Percentiles rank a stretch among this genome's conserved stretches.
Conservation (phyloP, 2,113 vertebrate genomes). For the Oryctolagus cuniculus region mOryCun1.1 NC_091439.1:41356001-41356500, state of each 20-base stretch:
- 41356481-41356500: neutral
- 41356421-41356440: neutral
- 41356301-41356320: too few relatives aligned
- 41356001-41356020: neutral
- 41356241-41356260: neutral
- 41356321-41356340: too few relatives aligned
- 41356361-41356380: neutral
- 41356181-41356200: neutral
- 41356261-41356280: neutral
- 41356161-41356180: neutral
- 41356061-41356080: constrained; percentile 5
- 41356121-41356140: neutral
- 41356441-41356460: neutral
- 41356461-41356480: neutral
- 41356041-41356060: neutral
- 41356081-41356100: neutral
- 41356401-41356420: neutral
- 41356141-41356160: too few relatives aligned
- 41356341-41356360: neutral
- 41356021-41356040: neutral
- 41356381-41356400: neutral
- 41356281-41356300: too few relatives aligned
- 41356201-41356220: neutral
- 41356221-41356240: neutral
- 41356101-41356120: neutral